These are phyloP conservation scores for Pediacus dermestoides DNA, from an alignment of 2,888 invertebrate genomes.

Conservation along the genomic window DNA sequence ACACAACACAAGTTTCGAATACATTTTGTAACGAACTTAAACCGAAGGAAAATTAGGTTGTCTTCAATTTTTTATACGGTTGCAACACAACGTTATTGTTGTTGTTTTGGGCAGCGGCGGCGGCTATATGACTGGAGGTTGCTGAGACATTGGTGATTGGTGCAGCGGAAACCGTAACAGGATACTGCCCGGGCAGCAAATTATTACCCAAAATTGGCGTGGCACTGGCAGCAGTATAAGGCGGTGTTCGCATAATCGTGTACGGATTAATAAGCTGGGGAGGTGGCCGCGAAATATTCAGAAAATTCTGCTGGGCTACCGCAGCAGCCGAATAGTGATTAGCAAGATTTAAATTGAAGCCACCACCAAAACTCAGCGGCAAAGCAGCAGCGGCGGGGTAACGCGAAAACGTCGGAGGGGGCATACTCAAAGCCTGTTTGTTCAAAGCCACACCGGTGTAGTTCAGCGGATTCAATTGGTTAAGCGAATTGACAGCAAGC, in stretches of 20 bases:
- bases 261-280: constrained; percentile 51
- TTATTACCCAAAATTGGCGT: constrained; percentile 45
- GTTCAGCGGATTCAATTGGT: constrained; percentile 57
- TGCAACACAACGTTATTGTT: constrained; percentile 62
- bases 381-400: constrained; percentile 37
- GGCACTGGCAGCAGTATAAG: constrained; percentile 48
- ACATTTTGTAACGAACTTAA: too few species aligned
- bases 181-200: constrained; percentile 44
- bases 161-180: constrained; percentile 49
- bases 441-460: constrained; percentile 70
- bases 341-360: constrained; percentile 38
- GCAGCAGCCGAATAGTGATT: constrained; percentile 45
- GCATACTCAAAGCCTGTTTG: constrained; percentile 55
- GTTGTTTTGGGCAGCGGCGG: constrained; percentile 40
- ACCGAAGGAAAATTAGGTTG: too few species aligned
- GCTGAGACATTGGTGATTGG: constrained; percentile 37
- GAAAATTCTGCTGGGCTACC: constrained; percentile 37
- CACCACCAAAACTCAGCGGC: constrained; percentile 40
- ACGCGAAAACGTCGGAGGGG: constrained; percentile 43
- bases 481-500: constrained; percentile 19
- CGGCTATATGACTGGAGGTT: constrained; percentile 40
- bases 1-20: too few species aligned
- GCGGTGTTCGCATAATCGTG: constrained; percentile 46
- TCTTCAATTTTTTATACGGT: constrained; percentile 89
- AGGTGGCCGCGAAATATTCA: constrained; percentile 41